Evolutionary conservation across 2,888 invertebrate genomes (phyloP).

Genomic region (Podotricha telesiphe): DNA sequence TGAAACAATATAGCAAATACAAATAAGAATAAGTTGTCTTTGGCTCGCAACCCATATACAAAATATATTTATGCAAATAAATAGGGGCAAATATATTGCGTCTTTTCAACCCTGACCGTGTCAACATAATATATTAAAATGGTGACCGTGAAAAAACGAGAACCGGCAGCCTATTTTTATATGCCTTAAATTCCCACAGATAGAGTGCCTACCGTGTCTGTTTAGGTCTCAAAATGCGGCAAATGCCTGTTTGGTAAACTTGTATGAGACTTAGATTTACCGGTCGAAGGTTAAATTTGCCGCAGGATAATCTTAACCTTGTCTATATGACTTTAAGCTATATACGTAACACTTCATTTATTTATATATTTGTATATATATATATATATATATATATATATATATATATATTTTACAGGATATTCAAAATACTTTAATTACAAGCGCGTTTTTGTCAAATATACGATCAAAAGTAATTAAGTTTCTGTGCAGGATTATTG

Average conservation of each 20-base stretch:
- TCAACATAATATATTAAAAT: slow-evolving; percentile 12
- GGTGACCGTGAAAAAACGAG: slow-evolving; percentile 15
- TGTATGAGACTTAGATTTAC: slow-evolving; percentile 29
- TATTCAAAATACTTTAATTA: not conserved
- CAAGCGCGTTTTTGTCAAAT: not conserved
- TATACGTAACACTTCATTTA: slow-evolving; percentile 10
- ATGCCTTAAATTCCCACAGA: not conserved
- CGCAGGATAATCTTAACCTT: slow-evolving; percentile 51
- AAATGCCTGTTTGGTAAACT: slow-evolving; percentile 16
- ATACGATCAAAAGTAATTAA: not conserved
- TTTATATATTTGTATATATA: too few species aligned
- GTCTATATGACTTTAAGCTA: slow-evolving; percentile 36
- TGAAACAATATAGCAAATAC: not conserved
- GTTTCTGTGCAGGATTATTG: not conserved
- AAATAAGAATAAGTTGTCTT: not conserved
- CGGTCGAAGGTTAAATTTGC: slow-evolving; percentile 48
- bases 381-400: not conserved
- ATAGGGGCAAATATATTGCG: not conserved
- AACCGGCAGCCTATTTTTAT: slow-evolving; percentile 7
- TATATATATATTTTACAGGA: not conserved
- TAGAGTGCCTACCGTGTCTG: not conserved
- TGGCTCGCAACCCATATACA: not conserved
- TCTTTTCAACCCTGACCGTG: slow-evolving; percentile 13
- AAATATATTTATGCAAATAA: not conserved
- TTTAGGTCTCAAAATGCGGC: slow-evolving; percentile 22